These are phyloP conservation scores for Amphimallon solstitiale DNA, from an alignment of 2,888 invertebrate species.

Conservation along the genomic window DNA sequence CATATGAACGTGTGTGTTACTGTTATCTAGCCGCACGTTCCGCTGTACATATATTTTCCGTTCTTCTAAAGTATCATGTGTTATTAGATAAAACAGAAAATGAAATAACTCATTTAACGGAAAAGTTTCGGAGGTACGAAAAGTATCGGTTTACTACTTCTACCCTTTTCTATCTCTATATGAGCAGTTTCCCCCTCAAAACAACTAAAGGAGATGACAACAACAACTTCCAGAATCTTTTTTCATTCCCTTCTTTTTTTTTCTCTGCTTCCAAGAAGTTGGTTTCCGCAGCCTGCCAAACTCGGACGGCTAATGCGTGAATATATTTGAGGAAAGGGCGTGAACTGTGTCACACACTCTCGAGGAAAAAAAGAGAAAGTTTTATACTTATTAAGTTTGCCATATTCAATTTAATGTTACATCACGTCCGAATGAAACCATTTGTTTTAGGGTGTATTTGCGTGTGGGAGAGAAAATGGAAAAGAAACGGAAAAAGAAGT, in stretches of 20 bases:
- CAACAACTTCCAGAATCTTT: slow-evolving; percentile 11
- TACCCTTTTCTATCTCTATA: neutral
- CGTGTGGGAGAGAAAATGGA: no score
- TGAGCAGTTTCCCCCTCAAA: slow-evolving; percentile 2
- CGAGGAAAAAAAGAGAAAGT: slow-evolving; percentile 10
- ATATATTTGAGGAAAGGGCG: slow-evolving; percentile 27
- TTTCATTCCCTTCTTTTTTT: slow-evolving; percentile 8
- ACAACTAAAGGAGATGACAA: slow-evolving; percentile 7
- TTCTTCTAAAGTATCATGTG: neutral
- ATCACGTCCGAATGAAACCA: slow-evolving; percentile 12
- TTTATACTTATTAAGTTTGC: slow-evolving; percentile 27
- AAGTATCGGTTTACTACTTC: neutral
- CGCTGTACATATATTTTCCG: no score
- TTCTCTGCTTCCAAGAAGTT: neutral
- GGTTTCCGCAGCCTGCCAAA: slow-evolving; percentile 16
- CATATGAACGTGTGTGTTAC: no score
- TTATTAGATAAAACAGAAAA: slow-evolving; percentile 26
- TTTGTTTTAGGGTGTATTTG: slow-evolving; percentile 8
- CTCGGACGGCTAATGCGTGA: slow-evolving; percentile 20
- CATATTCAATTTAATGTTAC: slow-evolving; percentile 30
- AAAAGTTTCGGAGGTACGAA: neutral
- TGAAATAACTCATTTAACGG: slow-evolving; percentile 8
- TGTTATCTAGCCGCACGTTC: no score
- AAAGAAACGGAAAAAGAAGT: no score
- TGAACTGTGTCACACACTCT: slow-evolving; percentile 22